Conservation (phyloP, 2,888 invertebrate species). For the Cataglyphis livida region DNA sequence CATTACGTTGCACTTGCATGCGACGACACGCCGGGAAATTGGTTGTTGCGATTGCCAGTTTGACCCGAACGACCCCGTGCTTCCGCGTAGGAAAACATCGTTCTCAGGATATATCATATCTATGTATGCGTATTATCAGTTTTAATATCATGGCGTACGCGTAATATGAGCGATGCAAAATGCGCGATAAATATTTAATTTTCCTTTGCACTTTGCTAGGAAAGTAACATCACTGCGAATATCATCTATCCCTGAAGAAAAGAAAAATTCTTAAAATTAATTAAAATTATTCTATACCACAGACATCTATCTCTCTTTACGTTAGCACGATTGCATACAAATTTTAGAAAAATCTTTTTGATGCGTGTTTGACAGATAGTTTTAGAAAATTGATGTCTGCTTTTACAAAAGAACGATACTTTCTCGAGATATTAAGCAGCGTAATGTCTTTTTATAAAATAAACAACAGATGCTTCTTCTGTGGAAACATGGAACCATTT, state of each 20-base stretch:
- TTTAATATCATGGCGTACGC: background rate
- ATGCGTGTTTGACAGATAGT: background rate
- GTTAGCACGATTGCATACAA: background rate
- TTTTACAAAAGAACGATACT: background rate
- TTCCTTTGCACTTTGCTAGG: background rate
- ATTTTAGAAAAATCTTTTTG: background rate
- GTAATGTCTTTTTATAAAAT: background rate
- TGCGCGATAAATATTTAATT: background rate
- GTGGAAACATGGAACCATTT: slow-evolving; percentile 4
- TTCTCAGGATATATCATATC: background rate
- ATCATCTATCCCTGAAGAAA: background rate
- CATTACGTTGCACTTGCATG: slow-evolving; percentile 56
- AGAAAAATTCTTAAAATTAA: background rate
- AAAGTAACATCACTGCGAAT: background rate
- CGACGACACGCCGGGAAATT: slow-evolving; percentile 61
- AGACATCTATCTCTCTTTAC: background rate
- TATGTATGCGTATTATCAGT: background rate
- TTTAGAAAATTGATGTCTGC: background rate
- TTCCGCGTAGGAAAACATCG: slow-evolving; percentile 32
- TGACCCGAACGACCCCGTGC: slow-evolving; percentile 1
- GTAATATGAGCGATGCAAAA: background rate
- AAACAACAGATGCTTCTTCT: background rate
- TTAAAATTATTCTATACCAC: background rate
- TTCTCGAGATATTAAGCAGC: background rate
- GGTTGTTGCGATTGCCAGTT: slow-evolving; percentile 62